phyloP scores from a whole-genome alignment of 2,797 vertebrate species.

The Gymnoscopelus braueri region DNA sequence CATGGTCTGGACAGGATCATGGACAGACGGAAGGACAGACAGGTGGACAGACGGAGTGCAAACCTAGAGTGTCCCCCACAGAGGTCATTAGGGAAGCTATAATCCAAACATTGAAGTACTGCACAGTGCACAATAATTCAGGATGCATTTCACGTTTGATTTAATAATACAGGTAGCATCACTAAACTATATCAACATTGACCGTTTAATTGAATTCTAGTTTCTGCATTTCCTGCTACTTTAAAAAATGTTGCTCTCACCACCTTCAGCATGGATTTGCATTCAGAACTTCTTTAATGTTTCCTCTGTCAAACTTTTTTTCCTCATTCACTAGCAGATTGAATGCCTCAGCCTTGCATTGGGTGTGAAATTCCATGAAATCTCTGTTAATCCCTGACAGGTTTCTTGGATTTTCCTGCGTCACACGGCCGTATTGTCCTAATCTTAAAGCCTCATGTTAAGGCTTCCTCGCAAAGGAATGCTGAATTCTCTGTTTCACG shows the following conservation, averaged over 20 bases:
- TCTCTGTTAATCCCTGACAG: slow-evolving; percentile 53
- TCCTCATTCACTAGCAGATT: neutral
- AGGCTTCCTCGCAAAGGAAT: slow-evolving; percentile 21
- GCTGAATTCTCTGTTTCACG: slow-evolving; percentile 41
- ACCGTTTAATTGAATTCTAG: too few relatives aligned
- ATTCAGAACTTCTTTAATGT: neutral
- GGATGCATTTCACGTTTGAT: too few relatives aligned
- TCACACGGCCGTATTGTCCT: slow-evolving; percentile 38
- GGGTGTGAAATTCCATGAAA: slow-evolving; percentile 46
- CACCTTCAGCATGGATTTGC: neutral
- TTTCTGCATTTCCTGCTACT: too few relatives aligned
- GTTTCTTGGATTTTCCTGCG: slow-evolving; percentile 38
- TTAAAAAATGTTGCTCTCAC: neutral
- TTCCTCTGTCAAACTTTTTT: slow-evolving; percentile 14
- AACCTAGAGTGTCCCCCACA: too few relatives aligned
- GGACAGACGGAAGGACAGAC: too few relatives aligned
- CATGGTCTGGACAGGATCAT: too few relatives aligned
- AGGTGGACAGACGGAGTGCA: too few relatives aligned
- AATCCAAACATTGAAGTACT: too few relatives aligned
- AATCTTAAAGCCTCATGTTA: slow-evolving; percentile 47
- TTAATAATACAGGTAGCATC: too few relatives aligned
- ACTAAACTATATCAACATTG: too few relatives aligned
- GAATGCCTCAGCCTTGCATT: slow-evolving; percentile 8
- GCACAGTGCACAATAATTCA: too few relatives aligned
- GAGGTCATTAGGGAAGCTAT: too few relatives aligned